Evolutionary conservation across 2,113 vertebrate species (phyloP).

Genomic region (Neolamprologus toae): DNA sequence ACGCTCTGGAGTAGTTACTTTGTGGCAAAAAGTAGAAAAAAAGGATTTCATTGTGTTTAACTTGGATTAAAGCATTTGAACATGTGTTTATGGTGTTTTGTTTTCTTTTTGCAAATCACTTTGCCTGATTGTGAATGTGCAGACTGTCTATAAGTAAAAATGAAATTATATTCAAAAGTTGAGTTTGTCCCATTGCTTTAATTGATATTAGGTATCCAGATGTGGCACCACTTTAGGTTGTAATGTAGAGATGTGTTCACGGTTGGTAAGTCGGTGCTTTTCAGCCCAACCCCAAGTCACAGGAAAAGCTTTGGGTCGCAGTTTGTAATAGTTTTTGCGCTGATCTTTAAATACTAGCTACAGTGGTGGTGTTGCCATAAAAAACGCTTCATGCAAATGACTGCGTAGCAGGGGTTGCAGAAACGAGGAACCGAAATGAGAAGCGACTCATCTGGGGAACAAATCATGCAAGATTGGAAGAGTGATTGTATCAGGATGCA

Average conservation of each 20-base stretch:
- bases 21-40: background rate
- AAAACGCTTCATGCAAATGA: conserved; percentile 45
- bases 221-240: background rate
- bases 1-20: background rate
- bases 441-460: background rate
- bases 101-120: background rate
- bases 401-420: background rate
- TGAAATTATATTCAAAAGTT: background rate
- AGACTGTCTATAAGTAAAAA: background rate
- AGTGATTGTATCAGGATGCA: no score
- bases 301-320: background rate
- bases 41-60: background rate
- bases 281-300: background rate
- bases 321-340: background rate
- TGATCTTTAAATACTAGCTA: background rate
- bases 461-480: background rate
- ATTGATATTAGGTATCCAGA: background rate
- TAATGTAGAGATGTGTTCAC: rapidly evolving
- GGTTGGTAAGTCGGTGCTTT: background rate
- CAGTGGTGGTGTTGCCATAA: background rate
- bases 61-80: background rate
- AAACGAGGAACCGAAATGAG: conserved; percentile 63
- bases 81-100: background rate
- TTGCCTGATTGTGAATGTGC: background rate
- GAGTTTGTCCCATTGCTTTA: background rate